phyloP scores from a whole-genome alignment of 2,113 vertebrate genomes.

The Butastur rufipennis region DNA sequence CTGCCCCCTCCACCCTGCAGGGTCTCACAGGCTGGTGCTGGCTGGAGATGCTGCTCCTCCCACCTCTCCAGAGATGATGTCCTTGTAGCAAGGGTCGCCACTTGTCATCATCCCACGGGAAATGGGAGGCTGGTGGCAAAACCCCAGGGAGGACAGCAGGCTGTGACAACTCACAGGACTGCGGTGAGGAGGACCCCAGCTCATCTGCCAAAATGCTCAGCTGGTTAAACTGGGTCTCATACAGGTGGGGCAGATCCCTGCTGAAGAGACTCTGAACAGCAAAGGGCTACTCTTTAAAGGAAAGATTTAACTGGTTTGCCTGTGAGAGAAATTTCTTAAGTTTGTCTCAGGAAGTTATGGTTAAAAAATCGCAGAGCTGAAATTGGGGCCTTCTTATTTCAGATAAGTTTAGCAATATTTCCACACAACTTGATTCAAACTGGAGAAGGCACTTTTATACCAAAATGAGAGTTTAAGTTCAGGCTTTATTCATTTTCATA shows the following conservation, averaged over 20 bases:
- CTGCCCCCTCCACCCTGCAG: background rate
- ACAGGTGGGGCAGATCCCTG: background rate
- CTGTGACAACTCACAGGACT: background rate
- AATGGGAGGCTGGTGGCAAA: background rate
- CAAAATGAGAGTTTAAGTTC: background rate
- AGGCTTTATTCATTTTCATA: background rate
- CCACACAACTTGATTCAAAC: background rate
- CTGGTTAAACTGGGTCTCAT: background rate
- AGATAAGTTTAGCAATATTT: background rate
- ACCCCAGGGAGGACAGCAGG: too few species aligned
- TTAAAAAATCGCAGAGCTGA: background rate
- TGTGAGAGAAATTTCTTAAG: background rate
- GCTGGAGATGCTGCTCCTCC: background rate
- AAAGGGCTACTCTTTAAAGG: background rate
- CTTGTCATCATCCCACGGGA: background rate
- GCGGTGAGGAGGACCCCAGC: background rate
- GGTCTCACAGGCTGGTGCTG: background rate
- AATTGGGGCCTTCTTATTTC: background rate
- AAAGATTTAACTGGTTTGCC: background rate
- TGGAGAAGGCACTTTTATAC: background rate
- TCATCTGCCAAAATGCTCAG: background rate
- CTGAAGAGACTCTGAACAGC: too few species aligned
- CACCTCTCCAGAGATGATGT: background rate
- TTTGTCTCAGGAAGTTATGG: background rate
- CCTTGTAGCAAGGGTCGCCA: background rate